A percentile compares a stretch with the other conserved stretches of the same genome.
Evolutionary conservation across 1,140 invertebrate species (phyloP).

Genomic region (Telenomus remus): DNA sequence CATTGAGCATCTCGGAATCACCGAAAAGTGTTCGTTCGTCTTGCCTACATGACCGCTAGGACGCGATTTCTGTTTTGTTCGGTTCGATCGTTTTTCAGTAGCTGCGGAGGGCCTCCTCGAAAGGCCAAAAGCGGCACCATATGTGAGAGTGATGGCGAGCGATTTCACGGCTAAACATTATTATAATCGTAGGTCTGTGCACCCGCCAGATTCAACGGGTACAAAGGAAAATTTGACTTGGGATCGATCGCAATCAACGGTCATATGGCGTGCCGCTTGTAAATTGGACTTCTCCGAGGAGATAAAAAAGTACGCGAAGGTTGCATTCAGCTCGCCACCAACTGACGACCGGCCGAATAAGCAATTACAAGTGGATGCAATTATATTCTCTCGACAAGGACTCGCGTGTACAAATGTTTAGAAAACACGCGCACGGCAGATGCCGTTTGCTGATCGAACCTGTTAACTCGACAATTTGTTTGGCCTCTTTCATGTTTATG

Average conservation of each 20-base stretch:
- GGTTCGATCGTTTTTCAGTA: slow-evolving; percentile 49
- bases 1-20: slow-evolving; percentile 60
- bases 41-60: slow-evolving; percentile 16
- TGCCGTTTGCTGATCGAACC: slow-evolving; percentile 37
- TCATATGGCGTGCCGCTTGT: slow-evolving; percentile 42
- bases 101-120: slow-evolving; percentile 22
- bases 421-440: slow-evolving; percentile 36
- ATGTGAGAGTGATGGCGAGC: slow-evolving; percentile 39
- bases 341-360: slow-evolving; percentile 47
- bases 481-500: slow-evolving; percentile 7
- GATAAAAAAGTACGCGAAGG: slow-evolving; percentile 29
- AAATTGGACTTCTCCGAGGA: slow-evolving; percentile 23
- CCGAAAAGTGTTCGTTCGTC: slow-evolving; percentile 53
- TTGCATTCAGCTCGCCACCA: slow-evolving; percentile 31
- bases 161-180: slow-evolving; percentile 60
- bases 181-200: slow-evolving; percentile 63
- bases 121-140: slow-evolving; percentile 31
- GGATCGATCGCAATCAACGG: slow-evolving; percentile 33
- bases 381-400: slow-evolving; percentile 26
- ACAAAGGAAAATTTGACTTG: slow-evolving; percentile 37
- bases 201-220: slow-evolving; percentile 45
- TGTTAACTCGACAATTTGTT: slow-evolving; percentile 27
- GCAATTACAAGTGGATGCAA: slow-evolving; percentile 49
- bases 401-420: slow-evolving; percentile 22
- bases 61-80: slow-evolving; percentile 1